Conservation (phyloP, 1,140 invertebrate genomes). For the Linepithema humile region DNA sequence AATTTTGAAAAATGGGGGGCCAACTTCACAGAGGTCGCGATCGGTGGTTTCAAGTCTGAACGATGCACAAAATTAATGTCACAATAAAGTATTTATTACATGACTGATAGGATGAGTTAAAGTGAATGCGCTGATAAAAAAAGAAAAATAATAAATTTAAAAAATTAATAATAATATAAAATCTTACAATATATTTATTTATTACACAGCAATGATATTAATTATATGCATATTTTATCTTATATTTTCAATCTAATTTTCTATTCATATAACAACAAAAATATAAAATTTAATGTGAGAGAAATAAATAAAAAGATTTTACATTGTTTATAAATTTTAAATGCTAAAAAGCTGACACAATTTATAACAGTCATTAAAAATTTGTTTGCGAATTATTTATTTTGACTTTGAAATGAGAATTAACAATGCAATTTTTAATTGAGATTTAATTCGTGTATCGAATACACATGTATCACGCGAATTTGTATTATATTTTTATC, state of each 20-base stretch:
- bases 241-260: not conserved
- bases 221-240: too few relatives aligned
- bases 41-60: not conserved
- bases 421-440: not conserved
- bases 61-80: not conserved
- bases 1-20: too few relatives aligned
- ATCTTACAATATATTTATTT: not conserved
- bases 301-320: not conserved
- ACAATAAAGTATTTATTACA: constrained; percentile 21
- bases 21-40: too few relatives aligned
- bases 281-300: not conserved
- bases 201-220: not conserved
- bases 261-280: not conserved
- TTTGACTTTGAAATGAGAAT: not conserved
- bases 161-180: not conserved
- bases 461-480: not conserved
- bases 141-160: not conserved
- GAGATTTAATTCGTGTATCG: not conserved
- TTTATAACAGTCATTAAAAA: not conserved
- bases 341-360: not conserved
- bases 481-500: too few relatives aligned
- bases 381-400: not conserved
- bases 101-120: not conserved
- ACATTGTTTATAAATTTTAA: not conserved
- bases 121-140: not conserved